These are phyloP conservation scores for Telmatochromis brichardi DNA, from an alignment of 2,113 vertebrate genomes.

Conservation along the genomic window DNA sequence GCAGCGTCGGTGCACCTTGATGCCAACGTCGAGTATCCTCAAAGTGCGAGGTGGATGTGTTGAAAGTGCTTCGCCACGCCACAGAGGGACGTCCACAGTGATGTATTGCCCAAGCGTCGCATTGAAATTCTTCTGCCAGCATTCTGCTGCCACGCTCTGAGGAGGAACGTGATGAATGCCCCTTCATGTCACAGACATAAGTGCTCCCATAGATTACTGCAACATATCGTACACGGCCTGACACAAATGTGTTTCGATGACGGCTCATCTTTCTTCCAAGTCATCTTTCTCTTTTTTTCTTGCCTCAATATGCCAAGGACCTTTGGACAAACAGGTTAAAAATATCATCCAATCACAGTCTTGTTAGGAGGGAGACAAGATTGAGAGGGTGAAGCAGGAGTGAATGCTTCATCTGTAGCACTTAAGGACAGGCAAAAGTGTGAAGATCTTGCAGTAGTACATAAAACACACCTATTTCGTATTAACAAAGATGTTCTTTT, in stretches of 20 bases:
- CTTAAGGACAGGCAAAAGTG: slow-evolving; percentile 5
- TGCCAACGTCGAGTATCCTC: not conserved
- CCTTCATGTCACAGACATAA: slow-evolving; percentile 47
- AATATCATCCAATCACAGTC: slow-evolving; percentile 50
- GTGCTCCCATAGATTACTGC: slow-evolving; percentile 64
- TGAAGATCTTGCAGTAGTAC: not conserved
- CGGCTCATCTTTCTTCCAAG: slow-evolving; percentile 63
- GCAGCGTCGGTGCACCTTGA: not conserved
- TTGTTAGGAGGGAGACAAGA: slow-evolving; percentile 29
- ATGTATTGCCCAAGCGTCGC: slow-evolving; percentile 47
- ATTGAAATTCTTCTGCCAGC: slow-evolving; percentile 61
- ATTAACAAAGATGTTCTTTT: not conserved
- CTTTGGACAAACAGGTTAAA: slow-evolving; percentile 63
- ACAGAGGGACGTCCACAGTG: slow-evolving; percentile 21
- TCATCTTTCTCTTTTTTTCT: slow-evolving; percentile 43
- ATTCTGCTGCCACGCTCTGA: slow-evolving; percentile 33
- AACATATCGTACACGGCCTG: slow-evolving; percentile 48
- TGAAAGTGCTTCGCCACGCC: not conserved
- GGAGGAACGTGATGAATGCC: slow-evolving; percentile 67
- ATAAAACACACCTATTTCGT: not conserved
- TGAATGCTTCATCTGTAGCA: not conserved
- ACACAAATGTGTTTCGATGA: slow-evolving; percentile 59
- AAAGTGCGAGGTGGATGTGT: not conserved
- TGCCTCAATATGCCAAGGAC: slow-evolving; percentile 54
- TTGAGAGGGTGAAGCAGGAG: not conserved